A percentile compares a stretch with the other conserved stretches of the same genome.
Conservation (phyloP, 2,797 vertebrate genomes). For the Chrosomus eos region DNA sequence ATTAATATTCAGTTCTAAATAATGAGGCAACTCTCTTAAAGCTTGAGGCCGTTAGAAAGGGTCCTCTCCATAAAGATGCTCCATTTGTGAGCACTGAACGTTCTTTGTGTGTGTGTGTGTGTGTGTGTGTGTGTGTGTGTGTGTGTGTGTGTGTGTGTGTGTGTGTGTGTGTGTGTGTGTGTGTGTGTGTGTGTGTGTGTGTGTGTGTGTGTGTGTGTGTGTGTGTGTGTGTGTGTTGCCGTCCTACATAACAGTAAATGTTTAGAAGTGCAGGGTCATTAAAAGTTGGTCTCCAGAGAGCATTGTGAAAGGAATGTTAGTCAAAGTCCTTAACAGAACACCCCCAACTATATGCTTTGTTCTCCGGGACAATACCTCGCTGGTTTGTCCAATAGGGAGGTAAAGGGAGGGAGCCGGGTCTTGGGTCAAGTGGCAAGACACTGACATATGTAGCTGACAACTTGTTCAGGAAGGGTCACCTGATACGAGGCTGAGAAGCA, state of each 20-base stretch:
- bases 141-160: neutral
- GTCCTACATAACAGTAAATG: conserved; percentile 45
- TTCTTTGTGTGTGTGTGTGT: too few relatives aligned
- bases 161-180: too few relatives aligned
- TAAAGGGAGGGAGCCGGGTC: conserved; percentile 49
- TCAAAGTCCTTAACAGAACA: conserved; percentile 64
- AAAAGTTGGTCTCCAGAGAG: conserved; percentile 68
- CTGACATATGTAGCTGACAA: conserved; percentile 81
- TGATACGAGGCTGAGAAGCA: conserved; percentile 66
- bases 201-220: neutral
- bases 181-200: too few relatives aligned
- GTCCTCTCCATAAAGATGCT: conserved; percentile 45
- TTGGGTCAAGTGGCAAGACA: conserved; percentile 69
- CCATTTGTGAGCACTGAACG: conserved; percentile 13
- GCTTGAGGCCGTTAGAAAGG: conserved; percentile 35
- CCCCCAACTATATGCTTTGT: conserved; percentile 70
- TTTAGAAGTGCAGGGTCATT: conserved; percentile 69
- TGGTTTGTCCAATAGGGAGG: conserved; percentile 66
- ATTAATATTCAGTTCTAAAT: conserved; percentile 46
- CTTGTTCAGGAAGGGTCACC: conserved; percentile 67
- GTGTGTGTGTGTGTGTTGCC: neutral
- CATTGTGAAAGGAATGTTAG: conserved; percentile 79
- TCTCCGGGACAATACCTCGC: conserved; percentile 70
- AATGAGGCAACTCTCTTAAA: conserved; percentile 67
- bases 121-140: conserved; percentile 3